Percentiles rank a stretch among this genome's conserved stretches.
These are phyloP conservation scores for Amiota communis DNA, from an alignment of 2,888 invertebrate genomes.

Conservation along the genomic window DNA sequence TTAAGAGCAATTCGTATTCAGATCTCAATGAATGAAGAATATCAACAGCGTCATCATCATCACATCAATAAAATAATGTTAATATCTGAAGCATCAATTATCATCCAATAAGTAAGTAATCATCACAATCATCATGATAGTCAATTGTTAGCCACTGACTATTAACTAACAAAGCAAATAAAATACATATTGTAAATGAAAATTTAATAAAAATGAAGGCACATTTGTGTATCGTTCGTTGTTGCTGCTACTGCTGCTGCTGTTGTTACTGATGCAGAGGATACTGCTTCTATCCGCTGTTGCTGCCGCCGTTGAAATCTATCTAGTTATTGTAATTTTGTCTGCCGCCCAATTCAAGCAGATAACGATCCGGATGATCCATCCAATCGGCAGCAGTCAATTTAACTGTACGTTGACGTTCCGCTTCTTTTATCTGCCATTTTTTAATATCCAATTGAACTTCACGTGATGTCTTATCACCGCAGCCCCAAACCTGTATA, in stretches of 20 bases:
- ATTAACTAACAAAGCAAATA: no score
- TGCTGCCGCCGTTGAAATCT: constrained; percentile 12
- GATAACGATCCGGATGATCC: constrained; percentile 94
- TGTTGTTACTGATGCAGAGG: no score
- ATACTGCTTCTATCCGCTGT: constrained; percentile 6
- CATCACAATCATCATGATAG: no score
- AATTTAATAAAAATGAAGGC: constrained; percentile 16
- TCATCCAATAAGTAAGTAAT: background rate
- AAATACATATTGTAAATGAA: no score
- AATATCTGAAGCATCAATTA: background rate
- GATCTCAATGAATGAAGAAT: background rate
- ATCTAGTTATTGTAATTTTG: constrained; percentile 82
- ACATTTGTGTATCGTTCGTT: constrained; percentile 40
- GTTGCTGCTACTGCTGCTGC: constrained; percentile 29
- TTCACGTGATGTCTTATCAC: constrained; percentile 84
- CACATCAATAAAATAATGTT: background rate
- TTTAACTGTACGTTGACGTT: constrained; percentile 88
- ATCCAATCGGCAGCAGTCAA: constrained; percentile 93
- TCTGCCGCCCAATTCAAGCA: constrained; percentile 89
- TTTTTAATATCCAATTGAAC: constrained; percentile 91
- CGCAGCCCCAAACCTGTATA: constrained; percentile 87
- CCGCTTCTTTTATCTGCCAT: constrained; percentile 92
- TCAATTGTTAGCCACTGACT: no score
- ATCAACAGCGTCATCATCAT: background rate
- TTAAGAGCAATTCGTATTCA: constrained; percentile 1